Base-by-base conservation (phyloP, 2,797 vertebrate genomes). In the Sebastes variabilis region DNA sequence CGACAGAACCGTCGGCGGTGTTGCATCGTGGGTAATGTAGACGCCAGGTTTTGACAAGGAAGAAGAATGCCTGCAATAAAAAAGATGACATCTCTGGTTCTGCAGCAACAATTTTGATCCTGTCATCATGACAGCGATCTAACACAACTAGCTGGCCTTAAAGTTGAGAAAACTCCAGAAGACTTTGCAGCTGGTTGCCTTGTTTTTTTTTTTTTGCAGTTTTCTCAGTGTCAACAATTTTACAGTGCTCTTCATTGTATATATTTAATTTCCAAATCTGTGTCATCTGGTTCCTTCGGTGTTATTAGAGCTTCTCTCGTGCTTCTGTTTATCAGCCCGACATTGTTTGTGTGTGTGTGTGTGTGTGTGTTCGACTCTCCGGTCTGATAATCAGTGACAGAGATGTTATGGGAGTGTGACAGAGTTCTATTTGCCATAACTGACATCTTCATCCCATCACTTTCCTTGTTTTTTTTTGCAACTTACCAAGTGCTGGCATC, bases 401-500 rank as follows among this genome's bases (percentile, higher is more conserved):
- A 95, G 94, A 94, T 90, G 86, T 95, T 92, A 81, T 72, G 91
- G 61, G 58, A 91, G 85, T 92, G 92, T 95, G 94, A 95, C 94
- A 93, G 92, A 93, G 92, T 93, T 93, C 86, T 92, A 94, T 96
- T 95, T 95, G 93, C 93, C 94, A 95, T 94, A 94, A 95, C 94
- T 93, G 93, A 96, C 93, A 91, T 96, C 95, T 96, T 96, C 92
- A 96, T 96, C 93, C 93, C 75, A 85, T 94, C 90, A 82, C 78
- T 85, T 92, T 87, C 32, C 84, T 87, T 89, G 70, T 87, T 67
- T 88, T 76, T 59, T 86, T 90, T 82, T 88, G 83, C 84, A 87
- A 86, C 88, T 90, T 93, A 87, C 92, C 85, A 86, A 93, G 84
- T 65, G 88, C 89, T 90, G 92, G 94, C 95, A 96, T 96, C 95